Evolutionary conservation across 1,140 invertebrate genomes (phyloP).

Genomic region (Varroa destructor): DNA sequence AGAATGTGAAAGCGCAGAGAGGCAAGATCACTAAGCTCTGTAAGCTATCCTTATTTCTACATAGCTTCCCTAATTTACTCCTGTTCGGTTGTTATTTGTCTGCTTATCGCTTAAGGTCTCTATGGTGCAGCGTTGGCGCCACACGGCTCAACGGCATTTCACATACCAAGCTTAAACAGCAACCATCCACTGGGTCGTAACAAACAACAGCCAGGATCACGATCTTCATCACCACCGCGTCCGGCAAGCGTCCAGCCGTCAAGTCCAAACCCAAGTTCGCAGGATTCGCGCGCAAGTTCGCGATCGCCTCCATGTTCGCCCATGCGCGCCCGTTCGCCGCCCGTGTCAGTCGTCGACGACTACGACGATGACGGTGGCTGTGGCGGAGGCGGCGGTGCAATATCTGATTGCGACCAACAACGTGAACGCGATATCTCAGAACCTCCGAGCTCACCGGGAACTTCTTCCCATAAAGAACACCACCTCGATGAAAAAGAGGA

Average conservation of each 20-base stretch:
- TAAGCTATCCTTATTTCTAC: background rate
- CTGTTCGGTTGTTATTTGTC: no score
- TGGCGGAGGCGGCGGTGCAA: no score
- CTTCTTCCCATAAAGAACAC: background rate
- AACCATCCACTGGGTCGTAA: background rate
- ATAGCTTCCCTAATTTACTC: background rate
- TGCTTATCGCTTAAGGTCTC: slow-evolving; percentile 1
- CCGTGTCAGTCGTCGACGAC: slow-evolving; percentile 12
- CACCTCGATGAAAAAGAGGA: no score
- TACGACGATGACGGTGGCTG: no score
- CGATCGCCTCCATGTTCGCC: background rate
- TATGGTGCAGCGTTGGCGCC: slow-evolving; percentile 21
- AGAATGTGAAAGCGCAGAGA: slow-evolving; percentile 2
- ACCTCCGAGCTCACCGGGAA: slow-evolving; percentile 20
- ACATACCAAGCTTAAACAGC: slow-evolving; percentile 9
- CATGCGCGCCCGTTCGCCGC: background rate
- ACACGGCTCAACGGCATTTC: slow-evolving; percentile 24
- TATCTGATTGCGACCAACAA: slow-evolving; percentile 20
- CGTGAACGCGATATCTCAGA: background rate
- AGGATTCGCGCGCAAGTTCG: background rate
- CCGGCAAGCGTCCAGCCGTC: slow-evolving; percentile 14
- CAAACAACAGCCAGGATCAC: background rate
- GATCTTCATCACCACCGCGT: slow-evolving; percentile 17
- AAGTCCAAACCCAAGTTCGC: slow-evolving; percentile 11
- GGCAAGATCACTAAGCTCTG: background rate